These are phyloP conservation scores for Pelodytes ibericus DNA, from an alignment of 2,797 vertebrate genomes.

Conservation along the genomic window DNA sequence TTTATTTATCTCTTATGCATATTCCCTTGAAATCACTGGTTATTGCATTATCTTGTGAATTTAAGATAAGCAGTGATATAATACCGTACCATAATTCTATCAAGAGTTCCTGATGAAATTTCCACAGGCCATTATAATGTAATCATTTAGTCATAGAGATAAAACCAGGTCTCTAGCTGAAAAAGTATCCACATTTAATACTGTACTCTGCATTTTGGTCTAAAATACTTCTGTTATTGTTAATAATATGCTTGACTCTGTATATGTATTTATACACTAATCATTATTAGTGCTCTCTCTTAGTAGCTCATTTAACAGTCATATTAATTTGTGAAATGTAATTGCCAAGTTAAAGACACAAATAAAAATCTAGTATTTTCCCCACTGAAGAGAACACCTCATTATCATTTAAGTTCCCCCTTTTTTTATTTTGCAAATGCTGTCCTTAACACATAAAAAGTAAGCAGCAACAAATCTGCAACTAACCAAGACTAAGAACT, in stretches of 20 bases:
- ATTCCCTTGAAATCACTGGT: constrained; percentile 16
- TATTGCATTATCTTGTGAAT: constrained; percentile 45
- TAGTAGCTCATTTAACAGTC: constrained; percentile 14
- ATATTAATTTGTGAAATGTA: constrained; percentile 13
- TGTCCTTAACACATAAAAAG: too few relatives aligned
- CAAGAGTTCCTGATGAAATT: constrained; percentile 36
- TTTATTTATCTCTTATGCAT: constrained; percentile 32
- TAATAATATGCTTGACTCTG: not conserved
- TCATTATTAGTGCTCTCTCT: not conserved
- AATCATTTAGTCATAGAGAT: constrained; percentile 40
- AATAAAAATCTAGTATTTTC: not conserved
- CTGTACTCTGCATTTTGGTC: constrained; percentile 9
- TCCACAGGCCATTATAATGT: constrained; percentile 35
- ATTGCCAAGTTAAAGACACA: constrained; percentile 2
- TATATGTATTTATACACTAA: not conserved
- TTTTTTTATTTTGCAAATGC: not conserved
- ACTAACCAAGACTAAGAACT: too few relatives aligned
- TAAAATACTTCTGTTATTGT: not conserved
- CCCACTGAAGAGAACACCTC: not conserved
- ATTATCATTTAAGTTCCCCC: not conserved
- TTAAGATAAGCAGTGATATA: constrained; percentile 39
- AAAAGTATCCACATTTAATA: constrained; percentile 12
- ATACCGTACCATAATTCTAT: constrained; percentile 33
- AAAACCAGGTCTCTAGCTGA: constrained; percentile 11
- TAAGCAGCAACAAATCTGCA: too few relatives aligned